Conservation (phyloP, 2,888 invertebrate species). For the Pristionchus fissidentatus region DNA sequence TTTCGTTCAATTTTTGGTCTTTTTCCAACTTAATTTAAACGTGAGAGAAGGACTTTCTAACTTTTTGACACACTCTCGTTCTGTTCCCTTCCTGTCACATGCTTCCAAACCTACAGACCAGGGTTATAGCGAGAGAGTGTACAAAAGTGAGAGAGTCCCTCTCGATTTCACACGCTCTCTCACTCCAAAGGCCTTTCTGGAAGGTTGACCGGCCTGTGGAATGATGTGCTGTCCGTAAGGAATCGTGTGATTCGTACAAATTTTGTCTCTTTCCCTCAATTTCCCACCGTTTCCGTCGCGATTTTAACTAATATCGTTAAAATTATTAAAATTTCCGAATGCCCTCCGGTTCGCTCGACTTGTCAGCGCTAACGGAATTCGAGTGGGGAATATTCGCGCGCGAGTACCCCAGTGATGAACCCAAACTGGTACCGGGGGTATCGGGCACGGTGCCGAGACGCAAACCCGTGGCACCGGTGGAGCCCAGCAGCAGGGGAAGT, state of each 20-base stretch:
- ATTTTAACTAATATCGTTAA: no score
- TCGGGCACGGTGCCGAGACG: not conserved
- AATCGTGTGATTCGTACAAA: no score
- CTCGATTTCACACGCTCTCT: no score
- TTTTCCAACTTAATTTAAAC: no score
- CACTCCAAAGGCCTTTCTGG: no score
- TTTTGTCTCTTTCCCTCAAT: not conserved
- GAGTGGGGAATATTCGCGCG: slow-evolving; percentile 33
- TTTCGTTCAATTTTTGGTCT: no score
- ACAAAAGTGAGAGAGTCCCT: no score
- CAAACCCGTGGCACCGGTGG: slow-evolving; percentile 10
- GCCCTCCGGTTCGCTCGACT: slow-evolving; percentile 20
- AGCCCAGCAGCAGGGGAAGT: not conserved
- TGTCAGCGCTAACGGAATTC: slow-evolving; percentile 14
- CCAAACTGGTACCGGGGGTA: not conserved
- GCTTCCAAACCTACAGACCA: no score
- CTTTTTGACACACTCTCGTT: not conserved
- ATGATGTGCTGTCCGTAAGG: no score
- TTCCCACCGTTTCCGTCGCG: not conserved
- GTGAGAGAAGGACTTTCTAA: no score
- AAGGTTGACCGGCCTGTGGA: no score
- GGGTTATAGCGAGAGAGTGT: no score
- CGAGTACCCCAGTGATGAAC: slow-evolving; percentile 26
- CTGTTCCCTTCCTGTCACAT: not conserved
- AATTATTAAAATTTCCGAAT: not conserved